Evolutionary conservation across 2,797 vertebrate genomes (phyloP), one percentile per base, ranked within the genome.

Genomic region (Meriones psammophilus): DNA sequence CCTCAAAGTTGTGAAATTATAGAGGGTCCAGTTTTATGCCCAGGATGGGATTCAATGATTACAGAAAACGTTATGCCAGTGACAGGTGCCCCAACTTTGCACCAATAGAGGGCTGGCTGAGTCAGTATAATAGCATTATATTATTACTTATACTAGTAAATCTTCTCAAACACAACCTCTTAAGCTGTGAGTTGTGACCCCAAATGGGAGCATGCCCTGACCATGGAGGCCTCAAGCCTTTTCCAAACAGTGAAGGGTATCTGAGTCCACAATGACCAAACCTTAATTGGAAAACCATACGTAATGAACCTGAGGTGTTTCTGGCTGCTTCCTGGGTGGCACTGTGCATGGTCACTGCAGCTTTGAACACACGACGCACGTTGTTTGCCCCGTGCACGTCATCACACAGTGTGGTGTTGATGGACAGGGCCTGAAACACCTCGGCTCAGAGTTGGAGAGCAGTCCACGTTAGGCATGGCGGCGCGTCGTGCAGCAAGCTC

Each of bases 321-420:
- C 26, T 74, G 36, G 71, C 28, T 46, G 26, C 86, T 46, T 8
- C 71, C 60, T 20, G 60, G 2, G n/a, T 17, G 14, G 36, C 60
- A 46, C 5, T 39, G 17, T 30, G 6, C 9, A 10, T 1, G 6
- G 4, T 88, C 36, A 13, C 4, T 0, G 68, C 54, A 58, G 85
- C 15, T 56, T 5, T 36, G 14, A 18, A 39, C 50, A 73, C 14
- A 1, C 5, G n/a, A 42, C 54, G 42, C 20, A 9, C n/a, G 3
- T 13, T 58, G 9, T 33, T 56, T 88, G 28, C 58, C 8, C 10
- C 0, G 0, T 15, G 26, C 1, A 5, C 3, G 3, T 15, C 24
- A 0, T 39, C 69, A 42, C 9, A 60, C 54, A 13, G 10, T 5
- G 28, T 5, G 4, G n/a, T 30, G n/a, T 46, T 8, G 6, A 28